These are phyloP conservation scores for Argyra leucocephala DNA, from an alignment of 2,888 invertebrate species.

Conservation along the genomic window DNA sequence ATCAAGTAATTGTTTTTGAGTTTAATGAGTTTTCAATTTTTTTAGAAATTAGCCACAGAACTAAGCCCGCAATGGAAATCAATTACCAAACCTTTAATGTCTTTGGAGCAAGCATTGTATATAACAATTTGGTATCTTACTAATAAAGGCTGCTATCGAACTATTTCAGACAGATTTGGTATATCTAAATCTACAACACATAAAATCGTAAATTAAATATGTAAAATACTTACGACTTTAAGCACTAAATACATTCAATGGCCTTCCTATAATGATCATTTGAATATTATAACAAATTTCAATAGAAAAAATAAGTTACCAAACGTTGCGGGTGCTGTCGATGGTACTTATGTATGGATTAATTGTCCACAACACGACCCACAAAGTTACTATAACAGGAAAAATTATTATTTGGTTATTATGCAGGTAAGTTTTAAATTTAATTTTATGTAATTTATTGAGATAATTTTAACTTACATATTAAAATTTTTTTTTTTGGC, in stretches of 20 bases:
- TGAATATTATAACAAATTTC: background rate
- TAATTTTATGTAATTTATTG: background rate
- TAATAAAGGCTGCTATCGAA: slow-evolving; percentile 11
- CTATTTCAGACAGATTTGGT: slow-evolving; percentile 12
- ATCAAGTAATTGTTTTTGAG: no score
- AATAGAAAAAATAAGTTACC: slow-evolving; percentile 9
- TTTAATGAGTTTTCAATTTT: no score
- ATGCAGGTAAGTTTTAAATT: slow-evolving; percentile 10
- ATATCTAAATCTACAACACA: slow-evolving; percentile 8
- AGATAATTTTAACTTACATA: no score
- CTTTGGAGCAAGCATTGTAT: slow-evolving; percentile 10
- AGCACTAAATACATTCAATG: slow-evolving; percentile 5
- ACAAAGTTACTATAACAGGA: slow-evolving; percentile 12
- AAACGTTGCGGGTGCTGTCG: slow-evolving; percentile 11
- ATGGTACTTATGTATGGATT: slow-evolving; percentile 11
- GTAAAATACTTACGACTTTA: background rate
- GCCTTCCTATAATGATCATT: background rate
- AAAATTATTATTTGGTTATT: slow-evolving; percentile 9
- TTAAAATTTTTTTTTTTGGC: slow-evolving; percentile 8
- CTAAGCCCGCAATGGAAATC: no score
- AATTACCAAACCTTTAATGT: slow-evolving; percentile 3
- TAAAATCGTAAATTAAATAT: background rate
- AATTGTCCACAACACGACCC: background rate
- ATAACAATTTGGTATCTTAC: slow-evolving; percentile 14
- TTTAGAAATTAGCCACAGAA: no score